Evolutionary conservation across 1,140 invertebrate species (phyloP), one percentile per base, ranked within the genome.

Genomic region (Ips typographus): DNA sequence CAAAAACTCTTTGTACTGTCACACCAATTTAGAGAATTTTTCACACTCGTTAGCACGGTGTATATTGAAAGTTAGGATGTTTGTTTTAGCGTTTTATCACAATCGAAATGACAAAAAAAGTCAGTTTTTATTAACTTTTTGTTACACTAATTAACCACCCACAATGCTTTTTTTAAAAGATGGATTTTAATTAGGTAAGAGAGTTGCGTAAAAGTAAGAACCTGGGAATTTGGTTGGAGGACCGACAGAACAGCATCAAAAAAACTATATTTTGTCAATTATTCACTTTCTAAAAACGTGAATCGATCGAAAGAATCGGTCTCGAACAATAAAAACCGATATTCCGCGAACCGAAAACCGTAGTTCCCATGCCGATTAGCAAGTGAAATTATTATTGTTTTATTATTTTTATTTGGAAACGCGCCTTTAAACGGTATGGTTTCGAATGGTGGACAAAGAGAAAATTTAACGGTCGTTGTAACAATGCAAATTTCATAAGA

Each of bases 401-500:
- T 22, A 22, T 22, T 22, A 44, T 61, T 43, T 49, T 51, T 44
- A 6, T n/a, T 60, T 5, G 39, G 55, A 22, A 57, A 49, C 22
- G 44, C 7, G 6, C 7, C 38, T 55, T 60, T 60, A 38, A 44
- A 60, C 40, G 44, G 40, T 58, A 60, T 60, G 39, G n/a, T 8
- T 63, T 63, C 36, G 22, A 22, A 41, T n/a, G 52, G 60, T 63
- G 60, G 44, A 63, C 60, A 51, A 63, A 63, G 60, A 51, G 60
- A 63, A 63, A 63, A 63, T 63, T 63, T 63, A 63, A 63, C 60
- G 60, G 60, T 63, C 36, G 40, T 63, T 63, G 38, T 63, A 51
- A 63, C 60, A 37, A 63, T 49, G 60, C 60, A 63, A 63, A 63
- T 63, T 63, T 63, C 60, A 63, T 44, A 63, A 63, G 60, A 63